Conservation (phyloP, 2,888 invertebrate genomes). For the Resseliella maxima region DNA sequence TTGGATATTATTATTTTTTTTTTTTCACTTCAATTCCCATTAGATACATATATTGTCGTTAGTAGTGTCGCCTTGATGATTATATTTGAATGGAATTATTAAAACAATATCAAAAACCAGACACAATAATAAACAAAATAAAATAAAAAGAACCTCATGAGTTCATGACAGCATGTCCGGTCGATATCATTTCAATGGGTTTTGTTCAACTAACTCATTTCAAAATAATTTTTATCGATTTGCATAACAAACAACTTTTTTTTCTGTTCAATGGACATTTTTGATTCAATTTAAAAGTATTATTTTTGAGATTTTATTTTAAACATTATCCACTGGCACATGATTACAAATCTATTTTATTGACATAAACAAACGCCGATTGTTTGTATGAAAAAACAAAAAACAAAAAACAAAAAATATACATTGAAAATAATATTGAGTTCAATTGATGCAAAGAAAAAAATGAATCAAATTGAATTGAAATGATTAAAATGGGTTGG, state of each 20-base stretch:
- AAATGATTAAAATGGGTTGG: not conserved
- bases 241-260: slow-evolving; percentile 26
- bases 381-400: not conserved
- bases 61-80: not conserved
- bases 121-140: not conserved
- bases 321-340: not conserved
- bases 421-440: not conserved
- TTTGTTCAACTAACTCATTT: not conserved
- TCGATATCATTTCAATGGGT: not conserved
- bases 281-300: slow-evolving; percentile 21
- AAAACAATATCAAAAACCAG: slow-evolving; percentile 32
- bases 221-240: slow-evolving; percentile 22
- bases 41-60: no score
- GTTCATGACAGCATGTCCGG: slow-evolving; percentile 45
- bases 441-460: slow-evolving; percentile 16
- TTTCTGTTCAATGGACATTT: not conserved
- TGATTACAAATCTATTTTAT: not conserved
- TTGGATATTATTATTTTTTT: not conserved
- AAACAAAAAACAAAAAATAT: no score
- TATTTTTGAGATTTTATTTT: slow-evolving; percentile 11
- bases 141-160: not conserved
- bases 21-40: not conserved
- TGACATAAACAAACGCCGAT: not conserved
- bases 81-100: not conserved
- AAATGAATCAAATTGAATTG: not conserved